A percentile compares a stretch with the other conserved stretches of the same genome.
These are phyloP conservation scores for Synanthedon formicaeformis DNA, from an alignment of 2,888 invertebrate species.

Conservation along the genomic window DNA sequence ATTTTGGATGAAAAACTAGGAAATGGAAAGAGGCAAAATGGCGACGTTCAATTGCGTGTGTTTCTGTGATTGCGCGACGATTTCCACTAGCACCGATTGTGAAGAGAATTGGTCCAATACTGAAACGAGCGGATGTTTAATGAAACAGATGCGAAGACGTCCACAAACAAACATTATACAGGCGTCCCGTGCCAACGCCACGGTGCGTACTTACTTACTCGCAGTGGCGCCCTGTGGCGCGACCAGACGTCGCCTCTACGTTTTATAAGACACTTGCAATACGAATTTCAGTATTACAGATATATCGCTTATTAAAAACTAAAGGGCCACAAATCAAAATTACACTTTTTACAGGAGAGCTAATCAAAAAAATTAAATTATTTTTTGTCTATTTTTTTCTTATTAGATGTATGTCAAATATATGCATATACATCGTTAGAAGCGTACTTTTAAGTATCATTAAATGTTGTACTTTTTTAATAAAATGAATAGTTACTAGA, in stretches of 20 bases:
- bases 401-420: too few species aligned
- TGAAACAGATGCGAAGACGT: conserved; percentile 62
- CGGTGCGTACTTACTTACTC: conserved; percentile 11
- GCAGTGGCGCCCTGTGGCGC: conserved; percentile 45
- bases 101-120: conserved; percentile 53
- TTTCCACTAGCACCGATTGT: conserved; percentile 45
- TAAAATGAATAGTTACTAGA: too few species aligned
- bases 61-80: conserved; percentile 19
- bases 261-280: neutral
- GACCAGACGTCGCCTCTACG: conserved; percentile 23
- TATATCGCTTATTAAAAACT: too few species aligned
- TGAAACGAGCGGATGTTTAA: conserved; percentile 58
- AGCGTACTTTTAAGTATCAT: too few species aligned
- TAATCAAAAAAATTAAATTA: too few species aligned
- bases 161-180: conserved; percentile 51
- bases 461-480: too few species aligned
- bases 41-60: conserved; percentile 3
- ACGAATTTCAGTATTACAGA: neutral
- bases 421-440: too few species aligned
- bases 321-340: too few species aligned
- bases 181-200: conserved; percentile 49
- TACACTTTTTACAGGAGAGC: too few species aligned
- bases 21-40: neutral
- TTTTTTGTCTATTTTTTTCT: too few species aligned
- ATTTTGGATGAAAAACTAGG: conserved; percentile 17